Evolutionary conservation across 2,797 vertebrate genomes (phyloP).

Genomic region (Glyptemys insculpta): DNA sequence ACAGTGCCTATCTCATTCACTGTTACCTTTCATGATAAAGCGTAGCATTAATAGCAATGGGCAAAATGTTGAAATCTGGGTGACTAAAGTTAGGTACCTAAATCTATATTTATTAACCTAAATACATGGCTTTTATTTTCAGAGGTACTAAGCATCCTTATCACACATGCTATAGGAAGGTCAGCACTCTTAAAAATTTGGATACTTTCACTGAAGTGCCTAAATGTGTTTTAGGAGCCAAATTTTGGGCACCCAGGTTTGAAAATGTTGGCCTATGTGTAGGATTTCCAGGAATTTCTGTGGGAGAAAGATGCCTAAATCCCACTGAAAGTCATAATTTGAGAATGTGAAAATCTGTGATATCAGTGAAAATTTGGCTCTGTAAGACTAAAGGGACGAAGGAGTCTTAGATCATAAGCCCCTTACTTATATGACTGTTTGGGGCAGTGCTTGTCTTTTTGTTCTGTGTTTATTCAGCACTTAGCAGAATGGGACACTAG

Average conservation of each 20-base stretch:
- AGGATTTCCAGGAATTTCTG: neutral
- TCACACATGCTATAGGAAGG: too few species aligned
- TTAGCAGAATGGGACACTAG: neutral
- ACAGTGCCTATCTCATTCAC: too few species aligned
- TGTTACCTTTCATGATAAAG: too few species aligned
- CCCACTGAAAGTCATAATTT: neutral
- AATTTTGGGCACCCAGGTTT: neutral
- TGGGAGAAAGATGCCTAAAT: neutral
- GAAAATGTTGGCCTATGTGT: neutral
- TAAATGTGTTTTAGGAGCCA: neutral
- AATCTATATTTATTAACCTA: too few species aligned
- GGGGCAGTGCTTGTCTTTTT: too few species aligned
- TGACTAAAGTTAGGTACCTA: too few species aligned
- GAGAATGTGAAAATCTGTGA: neutral
- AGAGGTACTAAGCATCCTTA: neutral
- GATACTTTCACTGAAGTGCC: neutral
- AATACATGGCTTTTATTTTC: neutral
- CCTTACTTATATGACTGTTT: neutral
- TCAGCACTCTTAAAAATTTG: accelerated
- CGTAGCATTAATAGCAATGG: too few species aligned
- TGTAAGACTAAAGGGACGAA: neutral
- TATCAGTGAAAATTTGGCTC: neutral
- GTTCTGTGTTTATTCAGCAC: neutral
- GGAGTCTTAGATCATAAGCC: neutral
- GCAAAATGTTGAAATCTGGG: too few species aligned